phyloP scores from a whole-genome alignment of 2,113 vertebrate genomes.

The Gadus macrocephalus region DNA sequence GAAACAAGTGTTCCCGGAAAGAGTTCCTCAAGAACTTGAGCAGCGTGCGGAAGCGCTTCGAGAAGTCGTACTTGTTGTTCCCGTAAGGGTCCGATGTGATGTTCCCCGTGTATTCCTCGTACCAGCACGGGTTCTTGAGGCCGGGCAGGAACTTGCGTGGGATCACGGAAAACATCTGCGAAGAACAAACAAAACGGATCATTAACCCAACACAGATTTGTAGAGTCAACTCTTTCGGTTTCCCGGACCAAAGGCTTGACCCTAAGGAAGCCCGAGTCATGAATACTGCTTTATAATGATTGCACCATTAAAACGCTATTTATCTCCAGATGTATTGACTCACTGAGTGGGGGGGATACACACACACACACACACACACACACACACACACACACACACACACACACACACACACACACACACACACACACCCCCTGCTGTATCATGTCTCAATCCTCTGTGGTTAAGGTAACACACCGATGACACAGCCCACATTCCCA shows the following conservation, averaged over 20 bases:
- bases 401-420: background rate
- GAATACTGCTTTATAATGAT: background rate
- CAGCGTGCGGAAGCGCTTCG: constrained; percentile 81
- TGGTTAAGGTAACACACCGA: no score
- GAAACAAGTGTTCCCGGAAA: constrained; percentile 83
- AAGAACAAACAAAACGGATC: constrained; percentile 33
- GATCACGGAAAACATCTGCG: constrained; percentile 91
- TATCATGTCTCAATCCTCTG: no score
- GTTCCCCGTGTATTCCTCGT: constrained; percentile 81
- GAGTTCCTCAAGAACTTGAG: constrained; percentile 84
- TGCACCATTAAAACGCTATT: no score
- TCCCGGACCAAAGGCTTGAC: background rate
- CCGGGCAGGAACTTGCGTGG: constrained; percentile 82
- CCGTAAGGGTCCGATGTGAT: constrained; percentile 82
- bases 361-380: no score
- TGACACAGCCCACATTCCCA: background rate
- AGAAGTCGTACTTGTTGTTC: constrained; percentile 86
- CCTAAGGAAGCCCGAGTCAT: background rate
- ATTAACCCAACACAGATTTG: constrained; percentile 5
- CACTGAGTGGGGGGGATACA: background rate
- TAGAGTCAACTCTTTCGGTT: constrained; percentile 2
- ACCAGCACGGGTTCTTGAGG: constrained; percentile 94
- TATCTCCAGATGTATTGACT: no score
- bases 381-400: background rate
- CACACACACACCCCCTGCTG: no score